Percentiles rank a stretch among this genome's conserved stretches.
phyloP scores from a whole-genome alignment of 1,140 invertebrate species.

The Papilio aristodemus region DNA sequence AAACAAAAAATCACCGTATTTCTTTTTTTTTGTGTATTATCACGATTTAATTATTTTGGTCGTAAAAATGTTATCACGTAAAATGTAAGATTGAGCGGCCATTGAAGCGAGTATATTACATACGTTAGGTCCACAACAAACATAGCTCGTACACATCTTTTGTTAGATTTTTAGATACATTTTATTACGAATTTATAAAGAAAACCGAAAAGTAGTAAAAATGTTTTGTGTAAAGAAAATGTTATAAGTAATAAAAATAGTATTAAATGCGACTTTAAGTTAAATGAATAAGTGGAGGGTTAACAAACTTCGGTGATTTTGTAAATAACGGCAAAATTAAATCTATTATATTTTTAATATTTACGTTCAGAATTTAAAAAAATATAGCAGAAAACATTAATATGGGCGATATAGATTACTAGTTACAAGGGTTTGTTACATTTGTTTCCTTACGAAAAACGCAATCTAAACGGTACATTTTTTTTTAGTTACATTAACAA shows the following conservation, averaged over 20 bases:
- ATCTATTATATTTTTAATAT: no score
- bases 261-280: neutral
- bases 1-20: no score
- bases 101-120: neutral
- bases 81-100: neutral
- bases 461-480: no score
- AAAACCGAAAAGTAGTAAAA: constrained; percentile 10
- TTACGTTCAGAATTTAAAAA: no score
- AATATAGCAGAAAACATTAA: no score
- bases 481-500: neutral
- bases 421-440: no score
- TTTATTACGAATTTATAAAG: constrained; percentile 10
- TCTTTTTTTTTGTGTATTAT: neutral
- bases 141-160: neutral
- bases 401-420: no score
- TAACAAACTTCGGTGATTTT: constrained; percentile 1
- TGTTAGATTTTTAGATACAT: constrained; percentile 4
- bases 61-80: neutral
- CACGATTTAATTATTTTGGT: neutral
- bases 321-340: no score
- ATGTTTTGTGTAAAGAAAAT: constrained; percentile 11
- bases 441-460: no score
- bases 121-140: neutral
- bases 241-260: neutral
- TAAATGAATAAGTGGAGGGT: neutral